Conservation (phyloP, 2,888 invertebrate genomes). For the Nymphalis urticae region DNA sequence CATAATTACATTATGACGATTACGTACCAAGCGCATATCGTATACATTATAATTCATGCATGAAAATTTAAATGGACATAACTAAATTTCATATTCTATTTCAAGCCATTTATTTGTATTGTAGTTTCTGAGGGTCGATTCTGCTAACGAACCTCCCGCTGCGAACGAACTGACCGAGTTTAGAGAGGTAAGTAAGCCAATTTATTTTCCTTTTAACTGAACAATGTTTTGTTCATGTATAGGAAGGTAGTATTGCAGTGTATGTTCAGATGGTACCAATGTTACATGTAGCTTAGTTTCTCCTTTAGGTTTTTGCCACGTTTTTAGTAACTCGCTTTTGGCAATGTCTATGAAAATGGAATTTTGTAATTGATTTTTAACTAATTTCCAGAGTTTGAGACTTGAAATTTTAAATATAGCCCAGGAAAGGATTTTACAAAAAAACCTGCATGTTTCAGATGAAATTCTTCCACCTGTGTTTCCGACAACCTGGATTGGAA, state of each 20-base stretch:
- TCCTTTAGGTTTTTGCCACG: neutral
- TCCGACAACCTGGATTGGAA: too few relatives aligned
- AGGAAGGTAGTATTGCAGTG: neutral
- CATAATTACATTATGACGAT: too few relatives aligned
- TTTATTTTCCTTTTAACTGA: slow-evolving; percentile 7
- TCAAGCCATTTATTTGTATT: neutral
- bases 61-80: slow-evolving; percentile 7
- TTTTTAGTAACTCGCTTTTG: neutral
- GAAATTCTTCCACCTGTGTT: too few relatives aligned
- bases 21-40: neutral
- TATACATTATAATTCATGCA: neutral
- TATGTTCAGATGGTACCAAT: neutral
- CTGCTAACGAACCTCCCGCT: neutral
- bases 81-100: slow-evolving; percentile 4
- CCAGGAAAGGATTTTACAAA: too few relatives aligned
- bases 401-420: too few relatives aligned
- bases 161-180: neutral
- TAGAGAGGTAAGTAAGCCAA: slow-evolving; percentile 6
- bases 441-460: too few relatives aligned
- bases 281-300: neutral
- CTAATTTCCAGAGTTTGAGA: too few relatives aligned
- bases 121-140: neutral
- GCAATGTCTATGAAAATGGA: too few relatives aligned
- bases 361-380: too few relatives aligned
- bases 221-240: neutral